Evolutionary conservation across 2,797 vertebrate genomes (phyloP).

Genomic region (Pygocentrus nattereri): DNA sequence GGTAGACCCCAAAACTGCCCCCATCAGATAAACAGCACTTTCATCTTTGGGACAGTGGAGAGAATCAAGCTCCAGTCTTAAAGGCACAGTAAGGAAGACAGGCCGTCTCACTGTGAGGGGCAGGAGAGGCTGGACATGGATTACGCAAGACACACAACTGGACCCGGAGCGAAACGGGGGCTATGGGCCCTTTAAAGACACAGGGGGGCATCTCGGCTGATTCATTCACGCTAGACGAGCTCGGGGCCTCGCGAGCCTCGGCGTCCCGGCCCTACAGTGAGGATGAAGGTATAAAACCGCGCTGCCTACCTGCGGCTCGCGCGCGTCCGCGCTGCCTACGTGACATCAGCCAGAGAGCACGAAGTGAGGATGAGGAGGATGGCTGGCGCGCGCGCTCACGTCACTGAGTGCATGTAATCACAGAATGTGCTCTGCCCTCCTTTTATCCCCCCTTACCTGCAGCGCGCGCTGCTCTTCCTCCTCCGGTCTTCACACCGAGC

Average conservation of each 20-base stretch:
- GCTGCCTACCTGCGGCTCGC: not conserved
- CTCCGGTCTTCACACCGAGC: not conserved
- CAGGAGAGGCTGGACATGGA: too few species aligned
- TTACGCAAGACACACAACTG: too few species aligned
- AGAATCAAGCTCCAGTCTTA: too few species aligned
- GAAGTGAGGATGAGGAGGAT: not conserved
- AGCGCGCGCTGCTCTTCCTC: not conserved
- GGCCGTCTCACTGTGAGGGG: too few species aligned
- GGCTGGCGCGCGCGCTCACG: slow-evolving; percentile 39
- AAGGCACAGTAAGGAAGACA: too few species aligned
- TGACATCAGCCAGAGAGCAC: not conserved
- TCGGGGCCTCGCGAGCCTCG: not conserved
- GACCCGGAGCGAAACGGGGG: too few species aligned
- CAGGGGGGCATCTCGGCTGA: not conserved
- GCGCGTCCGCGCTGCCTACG: not conserved
- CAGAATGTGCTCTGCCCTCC: slow-evolving; percentile 1
- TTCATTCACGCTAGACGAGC: not conserved
- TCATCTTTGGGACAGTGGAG: too few species aligned
- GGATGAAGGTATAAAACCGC: too few species aligned
- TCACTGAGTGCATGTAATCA: slow-evolving; percentile 66
- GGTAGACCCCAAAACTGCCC: too few species aligned
- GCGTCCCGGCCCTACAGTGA: too few species aligned
- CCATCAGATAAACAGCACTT: too few species aligned
- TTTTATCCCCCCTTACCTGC: not conserved
- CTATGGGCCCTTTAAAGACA: not conserved